Conservation (phyloP, 2,797 vertebrate species). For the Rhinella marina region DNA sequence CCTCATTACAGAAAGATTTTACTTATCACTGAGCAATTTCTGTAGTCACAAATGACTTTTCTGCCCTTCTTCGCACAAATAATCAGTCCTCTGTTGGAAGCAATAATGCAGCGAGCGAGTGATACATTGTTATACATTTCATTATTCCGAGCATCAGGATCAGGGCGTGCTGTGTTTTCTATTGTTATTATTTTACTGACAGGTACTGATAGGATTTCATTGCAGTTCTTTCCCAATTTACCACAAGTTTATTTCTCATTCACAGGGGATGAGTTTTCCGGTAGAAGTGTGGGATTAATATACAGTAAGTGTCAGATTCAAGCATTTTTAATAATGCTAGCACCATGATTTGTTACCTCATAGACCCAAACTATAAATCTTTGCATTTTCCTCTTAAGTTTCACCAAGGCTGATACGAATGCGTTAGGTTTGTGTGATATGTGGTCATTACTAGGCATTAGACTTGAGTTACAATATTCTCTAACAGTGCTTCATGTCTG, state of each 20-base stretch:
- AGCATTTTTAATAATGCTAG: slow-evolving; percentile 36
- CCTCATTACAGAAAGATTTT: slow-evolving; percentile 26
- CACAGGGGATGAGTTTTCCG: slow-evolving; percentile 21
- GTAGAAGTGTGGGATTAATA: slow-evolving; percentile 38
- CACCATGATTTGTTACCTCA: slow-evolving; percentile 33
- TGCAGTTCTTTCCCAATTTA: slow-evolving; percentile 42
- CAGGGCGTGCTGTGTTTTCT: background rate
- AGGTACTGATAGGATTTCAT: slow-evolving; percentile 35
- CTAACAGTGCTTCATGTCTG: slow-evolving; percentile 19
- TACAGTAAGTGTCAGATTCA: slow-evolving; percentile 32
- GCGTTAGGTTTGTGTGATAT: slow-evolving; percentile 24
- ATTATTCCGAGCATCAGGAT: slow-evolving; percentile 20
- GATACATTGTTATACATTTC: slow-evolving; percentile 15
- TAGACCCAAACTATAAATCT: slow-evolving; percentile 42
- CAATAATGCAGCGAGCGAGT: background rate
- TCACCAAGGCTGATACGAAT: slow-evolving; percentile 36
- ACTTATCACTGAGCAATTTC: slow-evolving; percentile 26
- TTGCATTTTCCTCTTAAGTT: slow-evolving; percentile 39
- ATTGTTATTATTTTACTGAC: slow-evolving; percentile 39
- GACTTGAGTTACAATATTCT: slow-evolving; percentile 41
- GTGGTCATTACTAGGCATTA: slow-evolving; percentile 44
- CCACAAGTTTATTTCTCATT: slow-evolving; percentile 37
- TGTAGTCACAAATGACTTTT: slow-evolving; percentile 19
- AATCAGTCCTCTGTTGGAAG: slow-evolving; percentile 12
- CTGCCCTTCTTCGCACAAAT: slow-evolving; percentile 25